phyloP scores from a whole-genome alignment of 2,113 vertebrate genomes.

The Odocoileus virginianus region DNA sequence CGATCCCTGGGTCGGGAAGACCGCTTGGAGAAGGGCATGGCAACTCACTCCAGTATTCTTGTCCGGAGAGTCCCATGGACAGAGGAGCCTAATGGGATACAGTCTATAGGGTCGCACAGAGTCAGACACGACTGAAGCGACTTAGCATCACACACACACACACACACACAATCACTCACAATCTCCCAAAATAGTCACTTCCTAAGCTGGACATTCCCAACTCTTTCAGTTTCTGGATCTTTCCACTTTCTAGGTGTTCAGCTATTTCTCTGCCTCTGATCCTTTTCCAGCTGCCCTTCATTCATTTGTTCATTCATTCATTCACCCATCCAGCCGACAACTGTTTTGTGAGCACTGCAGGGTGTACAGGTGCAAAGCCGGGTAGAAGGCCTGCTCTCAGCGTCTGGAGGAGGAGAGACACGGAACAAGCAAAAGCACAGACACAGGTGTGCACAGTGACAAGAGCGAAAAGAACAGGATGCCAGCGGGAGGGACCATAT shows the following conservation, averaged over 20 bases:
- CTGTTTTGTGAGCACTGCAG: fast-evolving
- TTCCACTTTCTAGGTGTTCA: background rate
- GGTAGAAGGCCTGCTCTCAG: background rate
- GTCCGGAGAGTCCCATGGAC: background rate
- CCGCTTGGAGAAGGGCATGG: background rate
- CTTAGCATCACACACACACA: background rate
- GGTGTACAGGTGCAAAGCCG: background rate
- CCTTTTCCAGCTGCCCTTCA: background rate
- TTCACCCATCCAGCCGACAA: background rate
- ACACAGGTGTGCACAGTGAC: fast-evolving
- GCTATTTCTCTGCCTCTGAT: background rate
- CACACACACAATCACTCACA: background rate
- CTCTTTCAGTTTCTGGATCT: background rate
- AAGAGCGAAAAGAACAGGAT: fast-evolving
- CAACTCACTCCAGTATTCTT: background rate
- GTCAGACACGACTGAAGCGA: background rate
- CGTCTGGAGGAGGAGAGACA: background rate
- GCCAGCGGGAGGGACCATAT: background rate
- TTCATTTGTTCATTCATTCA: background rate
- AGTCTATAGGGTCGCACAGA: background rate
- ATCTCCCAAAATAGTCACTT: background rate
- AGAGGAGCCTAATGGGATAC: background rate
- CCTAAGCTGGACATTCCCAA: background rate
- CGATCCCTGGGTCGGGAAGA: fast-evolving
- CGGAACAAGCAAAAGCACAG: background rate